Conservation (phyloP, 1,140 invertebrate species). For the Tetramorium simillimum region DNA sequence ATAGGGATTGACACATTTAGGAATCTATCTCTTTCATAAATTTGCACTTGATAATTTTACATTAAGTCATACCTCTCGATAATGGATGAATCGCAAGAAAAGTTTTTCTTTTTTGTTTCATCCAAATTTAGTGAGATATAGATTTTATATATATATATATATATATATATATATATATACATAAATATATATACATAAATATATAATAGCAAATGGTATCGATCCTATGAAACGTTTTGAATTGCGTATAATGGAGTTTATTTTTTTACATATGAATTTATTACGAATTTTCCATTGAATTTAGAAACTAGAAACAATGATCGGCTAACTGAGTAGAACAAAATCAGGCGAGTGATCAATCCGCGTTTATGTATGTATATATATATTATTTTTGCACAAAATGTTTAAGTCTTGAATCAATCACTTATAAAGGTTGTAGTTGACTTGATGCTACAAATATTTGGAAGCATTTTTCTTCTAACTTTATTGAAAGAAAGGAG, state of each 20-base stretch:
- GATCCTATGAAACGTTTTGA: constrained; percentile 42
- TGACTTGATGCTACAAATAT: too few relatives aligned
- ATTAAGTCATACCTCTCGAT: constrained; percentile 46
- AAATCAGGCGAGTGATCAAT: constrained; percentile 43
- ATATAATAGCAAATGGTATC: neutral
- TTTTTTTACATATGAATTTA: constrained; percentile 70
- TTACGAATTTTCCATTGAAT: constrained; percentile 49
- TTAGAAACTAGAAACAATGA: constrained; percentile 49
- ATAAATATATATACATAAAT: constrained; percentile 25
- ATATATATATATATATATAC: constrained; percentile 21
- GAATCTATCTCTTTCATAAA: constrained; percentile 62
- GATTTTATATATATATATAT: neutral
- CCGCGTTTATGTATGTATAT: neutral
- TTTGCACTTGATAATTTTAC: constrained; percentile 56
- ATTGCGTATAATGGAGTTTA: constrained; percentile 64
- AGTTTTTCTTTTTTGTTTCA: constrained; percentile 52
- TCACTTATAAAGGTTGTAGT: neutral
- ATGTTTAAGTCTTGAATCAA: neutral
- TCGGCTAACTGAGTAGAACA: constrained; percentile 6
- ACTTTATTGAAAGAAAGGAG: too few relatives aligned
- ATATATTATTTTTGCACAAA: neutral
- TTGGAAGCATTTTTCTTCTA: too few relatives aligned
- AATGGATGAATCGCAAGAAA: constrained; percentile 21
- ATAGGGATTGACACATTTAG: constrained; percentile 58
- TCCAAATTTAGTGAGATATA: constrained; percentile 60